Evolutionary conservation across 1,140 invertebrate species (phyloP).

Genomic region (Heterodera schachtii): DNA sequence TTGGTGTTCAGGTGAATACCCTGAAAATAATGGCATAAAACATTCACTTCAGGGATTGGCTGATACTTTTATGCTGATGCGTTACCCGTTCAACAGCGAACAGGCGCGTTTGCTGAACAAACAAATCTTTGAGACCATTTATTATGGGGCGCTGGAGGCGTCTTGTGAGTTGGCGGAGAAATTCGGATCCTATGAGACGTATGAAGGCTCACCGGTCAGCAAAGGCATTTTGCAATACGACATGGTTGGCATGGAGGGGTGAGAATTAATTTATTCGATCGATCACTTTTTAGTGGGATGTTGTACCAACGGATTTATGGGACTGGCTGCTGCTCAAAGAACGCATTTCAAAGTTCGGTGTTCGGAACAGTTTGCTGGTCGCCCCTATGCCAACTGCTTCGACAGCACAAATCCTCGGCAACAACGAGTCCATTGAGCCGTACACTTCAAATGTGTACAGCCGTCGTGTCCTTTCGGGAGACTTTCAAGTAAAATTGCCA

Average conservation of each 20-base stretch:
- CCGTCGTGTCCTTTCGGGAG: conserved; percentile 86
- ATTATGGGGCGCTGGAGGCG: conserved; percentile 92
- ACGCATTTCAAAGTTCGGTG: conserved; percentile 85
- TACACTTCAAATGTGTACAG: conserved; percentile 97
- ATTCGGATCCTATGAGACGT: conserved; percentile 85
- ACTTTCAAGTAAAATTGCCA: conserved; percentile 72
- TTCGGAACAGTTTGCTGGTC: conserved; percentile 89
- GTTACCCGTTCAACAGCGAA: conserved; percentile 80
- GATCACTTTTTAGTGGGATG: conserved; percentile 67
- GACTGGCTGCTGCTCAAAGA: conserved; percentile 83
- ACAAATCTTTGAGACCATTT: conserved; percentile 97
- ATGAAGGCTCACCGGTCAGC: conserved; percentile 70
- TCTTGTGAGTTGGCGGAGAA: conserved; percentile 90
- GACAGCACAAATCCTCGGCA: conserved; percentile 97
- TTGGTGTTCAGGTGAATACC: conserved; percentile 75
- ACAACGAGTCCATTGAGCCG: conserved; percentile 97
- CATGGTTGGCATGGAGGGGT: conserved; percentile 78
- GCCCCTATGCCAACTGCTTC: conserved; percentile 99
- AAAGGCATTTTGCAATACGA: conserved; percentile 96
- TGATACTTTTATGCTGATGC: conserved; percentile 92
- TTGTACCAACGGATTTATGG: conserved; percentile 83
- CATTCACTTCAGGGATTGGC: conserved; percentile 76
- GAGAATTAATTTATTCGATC: neutral
- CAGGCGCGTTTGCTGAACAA: conserved; percentile 85
- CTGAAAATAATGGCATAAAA: conserved; percentile 12